Percentiles rank a stretch among this genome's conserved stretches.
Conservation (phyloP, 1,140 invertebrate species). For the Acromyrmex heyeri region DNA sequence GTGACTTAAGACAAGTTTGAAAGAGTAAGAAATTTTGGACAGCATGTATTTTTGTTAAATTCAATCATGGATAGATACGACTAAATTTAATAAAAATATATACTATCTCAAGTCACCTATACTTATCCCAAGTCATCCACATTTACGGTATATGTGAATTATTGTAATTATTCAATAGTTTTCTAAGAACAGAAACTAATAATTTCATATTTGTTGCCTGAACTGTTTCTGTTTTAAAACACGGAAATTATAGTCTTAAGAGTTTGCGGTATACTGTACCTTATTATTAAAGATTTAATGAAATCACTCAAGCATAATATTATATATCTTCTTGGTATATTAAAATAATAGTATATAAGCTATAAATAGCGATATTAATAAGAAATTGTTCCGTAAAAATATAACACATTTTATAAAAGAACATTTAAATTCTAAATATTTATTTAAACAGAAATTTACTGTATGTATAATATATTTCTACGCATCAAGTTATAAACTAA, state of each 20-base stretch:
- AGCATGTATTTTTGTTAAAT: too few species aligned
- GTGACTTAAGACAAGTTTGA: too few species aligned
- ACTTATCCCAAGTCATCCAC: too few species aligned
- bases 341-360: neutral
- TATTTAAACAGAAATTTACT: constrained; percentile 2
- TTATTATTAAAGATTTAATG: constrained; percentile 12
- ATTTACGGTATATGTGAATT: neutral
- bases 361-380: neutral
- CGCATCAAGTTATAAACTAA: neutral
- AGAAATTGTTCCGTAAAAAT: neutral
- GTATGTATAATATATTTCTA: neutral
- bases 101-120: too few species aligned
- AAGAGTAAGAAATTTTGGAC: too few species aligned
- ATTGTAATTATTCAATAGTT: neutral
- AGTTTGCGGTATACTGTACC: neutral
- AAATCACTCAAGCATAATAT: neutral
- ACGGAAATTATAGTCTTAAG: constrained; percentile 18
- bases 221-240: neutral
- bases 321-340: neutral
- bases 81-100: too few species aligned
- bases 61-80: too few species aligned
- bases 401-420: neutral
- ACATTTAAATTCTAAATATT: neutral
- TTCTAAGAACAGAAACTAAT: neutral
- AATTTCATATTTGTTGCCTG: constrained; percentile 15